Evolutionary conservation across 2,797 vertebrate genomes (phyloP).

Genomic region (Natrix natrix): DNA sequence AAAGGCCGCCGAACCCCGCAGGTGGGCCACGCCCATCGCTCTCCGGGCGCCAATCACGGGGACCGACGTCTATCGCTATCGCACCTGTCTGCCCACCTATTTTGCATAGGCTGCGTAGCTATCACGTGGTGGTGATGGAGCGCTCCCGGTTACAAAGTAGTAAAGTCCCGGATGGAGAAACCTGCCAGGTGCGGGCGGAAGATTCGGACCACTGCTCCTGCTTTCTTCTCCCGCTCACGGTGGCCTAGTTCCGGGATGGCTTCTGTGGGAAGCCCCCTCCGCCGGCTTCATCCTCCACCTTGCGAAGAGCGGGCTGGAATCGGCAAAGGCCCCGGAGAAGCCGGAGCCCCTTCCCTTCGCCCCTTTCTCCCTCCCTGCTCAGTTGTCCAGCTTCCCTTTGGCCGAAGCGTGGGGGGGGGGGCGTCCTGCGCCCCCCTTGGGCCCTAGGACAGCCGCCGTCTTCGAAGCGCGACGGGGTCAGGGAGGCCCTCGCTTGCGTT

Average conservation of each 20-base stretch:
- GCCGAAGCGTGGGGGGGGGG: not conserved
- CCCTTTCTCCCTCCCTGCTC: not conserved
- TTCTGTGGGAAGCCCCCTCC: not conserved
- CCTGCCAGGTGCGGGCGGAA: not conserved
- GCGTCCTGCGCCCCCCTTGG: no score
- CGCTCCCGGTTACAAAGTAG: no score
- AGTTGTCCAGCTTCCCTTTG: not conserved
- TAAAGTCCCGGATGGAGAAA: not conserved
- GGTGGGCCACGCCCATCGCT: conserved; percentile 2
- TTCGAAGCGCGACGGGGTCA: not conserved
- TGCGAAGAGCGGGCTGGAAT: not conserved
- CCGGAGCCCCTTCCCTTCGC: not conserved
- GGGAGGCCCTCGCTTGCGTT: not conserved
- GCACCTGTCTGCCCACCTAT: not conserved
- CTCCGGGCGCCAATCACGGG: not conserved
- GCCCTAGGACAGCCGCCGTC: no score
- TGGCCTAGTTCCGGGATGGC: not conserved
- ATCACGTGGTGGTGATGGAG: not conserved
- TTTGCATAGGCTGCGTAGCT: not conserved
- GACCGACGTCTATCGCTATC: not conserved
- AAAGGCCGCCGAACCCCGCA: not conserved
- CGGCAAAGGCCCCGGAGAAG: not conserved
- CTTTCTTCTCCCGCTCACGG: not conserved
- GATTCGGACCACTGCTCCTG: not conserved
- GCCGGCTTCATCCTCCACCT: not conserved